Evolutionary conservation across 2,888 invertebrate species (phyloP), one percentile per base, ranked within the genome.

Genomic region (Amphiduros pacificus): DNA sequence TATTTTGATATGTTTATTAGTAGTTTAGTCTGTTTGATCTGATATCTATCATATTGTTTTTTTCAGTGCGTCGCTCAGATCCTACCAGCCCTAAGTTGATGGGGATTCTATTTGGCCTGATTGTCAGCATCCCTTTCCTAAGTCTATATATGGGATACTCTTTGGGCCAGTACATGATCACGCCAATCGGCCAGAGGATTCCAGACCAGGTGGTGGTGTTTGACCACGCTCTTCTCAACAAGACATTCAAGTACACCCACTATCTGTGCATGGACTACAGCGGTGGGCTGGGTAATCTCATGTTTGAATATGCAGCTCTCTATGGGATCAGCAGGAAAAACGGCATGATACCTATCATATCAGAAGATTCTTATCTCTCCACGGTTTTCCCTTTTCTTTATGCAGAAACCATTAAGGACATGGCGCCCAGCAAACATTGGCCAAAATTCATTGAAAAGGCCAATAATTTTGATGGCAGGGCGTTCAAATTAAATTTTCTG

Each of bases 281-380:
- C 9, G 70, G 70, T 20, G 64, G 70, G 3, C 60, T 70, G 20
- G 70, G 70, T 24, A 69, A 65, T 48, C 62, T 65, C 40, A 66
- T 70, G 65, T 70, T 70, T 41, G 66, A 69, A 32, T 70, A 69
- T 40, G 70, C 70, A 0, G 53, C 68, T 2, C 41, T 70, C 17
- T 70, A 65, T 31, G 70, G 70, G 31, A 63, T 66, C 26, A 59
- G 61, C 11, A 61, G 55, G 36, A 65, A 63, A 28, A 69, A 69
- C 32, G 70, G 68, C 4, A 57, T 70, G 26, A 53, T 62, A 9
- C 64, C 68, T 4, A 26, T 58, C 5, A 41, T 64, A 6, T 44
- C 62, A 9, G 51, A 58, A 17, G 29, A 62, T 55, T 48, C 31
- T 29, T 49, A 60, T 28, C 32, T 60, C 26, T 27, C 44, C n/a